Evolutionary conservation across 2,113 vertebrate genomes (phyloP).

Genomic region (Neogale vison): DNA sequence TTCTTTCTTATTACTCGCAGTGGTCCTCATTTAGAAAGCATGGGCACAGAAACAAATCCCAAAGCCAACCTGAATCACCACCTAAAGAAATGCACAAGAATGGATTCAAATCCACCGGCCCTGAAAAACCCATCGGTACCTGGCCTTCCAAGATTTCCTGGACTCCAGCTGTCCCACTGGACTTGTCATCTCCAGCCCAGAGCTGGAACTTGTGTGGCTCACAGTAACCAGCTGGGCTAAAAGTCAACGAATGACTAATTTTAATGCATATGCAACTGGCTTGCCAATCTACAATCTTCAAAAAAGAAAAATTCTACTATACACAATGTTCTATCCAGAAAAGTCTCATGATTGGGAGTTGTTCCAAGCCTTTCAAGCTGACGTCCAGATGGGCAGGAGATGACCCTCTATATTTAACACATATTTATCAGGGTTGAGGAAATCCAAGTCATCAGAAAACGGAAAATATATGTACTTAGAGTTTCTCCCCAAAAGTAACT

Average conservation of each 20-base stretch:
- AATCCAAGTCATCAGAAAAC: slow-evolving; percentile 89
- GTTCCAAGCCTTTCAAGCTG: slow-evolving; percentile 68
- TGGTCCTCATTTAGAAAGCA: slow-evolving; percentile 42
- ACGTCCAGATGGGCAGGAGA: slow-evolving; percentile 88
- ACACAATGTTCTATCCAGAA: neutral
- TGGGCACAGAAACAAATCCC: neutral
- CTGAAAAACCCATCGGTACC: neutral
- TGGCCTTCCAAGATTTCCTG: neutral
- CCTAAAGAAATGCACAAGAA: neutral
- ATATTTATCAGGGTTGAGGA: slow-evolving; percentile 90
- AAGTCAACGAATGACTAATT: slow-evolving; percentile 3
- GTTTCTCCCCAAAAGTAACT: slow-evolving; percentile 94
- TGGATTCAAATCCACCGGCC: neutral
- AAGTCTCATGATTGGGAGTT: neutral
- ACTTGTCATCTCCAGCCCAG: neutral
- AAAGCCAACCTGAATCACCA: neutral
- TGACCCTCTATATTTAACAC: slow-evolving; percentile 93
- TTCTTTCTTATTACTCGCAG: neutral
- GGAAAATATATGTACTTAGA: slow-evolving; percentile 90
- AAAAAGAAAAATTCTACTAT: slow-evolving; percentile 21
- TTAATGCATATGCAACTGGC: slow-evolving; percentile 7
- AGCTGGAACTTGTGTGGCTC: neutral
- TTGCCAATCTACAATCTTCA: slow-evolving; percentile 19
- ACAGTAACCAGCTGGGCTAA: neutral
- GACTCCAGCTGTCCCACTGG: neutral